Evolutionary conservation across 2,888 invertebrate genomes (phyloP).

Genomic region (Idaea biselata): DNA sequence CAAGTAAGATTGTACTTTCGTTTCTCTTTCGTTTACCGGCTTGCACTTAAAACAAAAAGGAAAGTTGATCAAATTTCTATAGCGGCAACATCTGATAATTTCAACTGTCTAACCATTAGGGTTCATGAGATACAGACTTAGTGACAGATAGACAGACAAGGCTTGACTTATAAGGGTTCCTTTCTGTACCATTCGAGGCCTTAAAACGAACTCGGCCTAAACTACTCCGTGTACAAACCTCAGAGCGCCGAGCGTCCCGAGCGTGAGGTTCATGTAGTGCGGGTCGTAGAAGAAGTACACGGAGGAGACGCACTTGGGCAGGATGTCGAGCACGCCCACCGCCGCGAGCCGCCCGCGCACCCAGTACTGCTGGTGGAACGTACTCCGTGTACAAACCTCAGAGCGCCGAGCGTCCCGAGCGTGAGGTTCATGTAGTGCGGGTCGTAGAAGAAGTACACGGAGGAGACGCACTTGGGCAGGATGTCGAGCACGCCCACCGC

Average conservation of each 20-base stretch:
- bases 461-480: slow-evolving; percentile 94
- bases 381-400: slow-evolving; percentile 82
- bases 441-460: slow-evolving; percentile 99
- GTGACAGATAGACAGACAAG: too few relatives aligned
- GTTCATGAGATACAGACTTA: too few relatives aligned
- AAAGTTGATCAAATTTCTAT: too few relatives aligned
- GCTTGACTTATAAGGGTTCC: too few relatives aligned
- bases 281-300: slow-evolving; percentile 99
- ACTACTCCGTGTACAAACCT: slow-evolving; percentile 79
- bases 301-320: slow-evolving; percentile 95
- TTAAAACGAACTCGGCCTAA: too few relatives aligned
- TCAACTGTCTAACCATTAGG: too few relatives aligned
- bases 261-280: slow-evolving; percentile 89
- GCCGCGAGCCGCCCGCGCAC: slow-evolving; percentile 94
- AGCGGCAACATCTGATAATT: too few relatives aligned
- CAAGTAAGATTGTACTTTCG: too few relatives aligned
- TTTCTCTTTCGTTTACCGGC: too few relatives aligned
- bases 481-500: slow-evolving; percentile 99
- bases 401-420: slow-evolving; percentile 95
- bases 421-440: slow-evolving; percentile 93
- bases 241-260: slow-evolving; percentile 96
- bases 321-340: slow-evolving; percentile 97
- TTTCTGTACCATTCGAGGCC: too few relatives aligned
- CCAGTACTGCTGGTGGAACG: slow-evolving; percentile 84
- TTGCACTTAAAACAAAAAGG: too few relatives aligned